Evolutionary conservation across 1,140 invertebrate genomes (phyloP).

Genomic region (Drosophila kurseongensis): DNA sequence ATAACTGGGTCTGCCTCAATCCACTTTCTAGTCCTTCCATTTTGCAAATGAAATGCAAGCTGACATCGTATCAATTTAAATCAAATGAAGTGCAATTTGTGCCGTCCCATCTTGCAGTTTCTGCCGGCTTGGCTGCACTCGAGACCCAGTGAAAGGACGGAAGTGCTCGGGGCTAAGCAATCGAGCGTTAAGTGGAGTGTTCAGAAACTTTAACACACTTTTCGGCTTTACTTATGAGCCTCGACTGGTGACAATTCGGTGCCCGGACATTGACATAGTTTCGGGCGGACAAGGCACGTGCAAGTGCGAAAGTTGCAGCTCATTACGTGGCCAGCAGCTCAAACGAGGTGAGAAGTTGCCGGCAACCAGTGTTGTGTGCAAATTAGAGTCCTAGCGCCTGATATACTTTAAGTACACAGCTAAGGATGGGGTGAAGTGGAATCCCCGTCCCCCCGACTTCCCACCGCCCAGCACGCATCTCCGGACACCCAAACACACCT

Average conservation of each 20-base stretch:
- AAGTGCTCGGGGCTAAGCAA: constrained; percentile 48
- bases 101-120: constrained; percentile 10
- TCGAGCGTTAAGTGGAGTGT: constrained; percentile 67
- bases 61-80: constrained; percentile 80
- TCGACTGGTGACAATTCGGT: constrained; percentile 1
- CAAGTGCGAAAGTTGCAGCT: constrained; percentile 72
- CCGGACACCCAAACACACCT: constrained; percentile 13
- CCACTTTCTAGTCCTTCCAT: constrained; percentile 49
- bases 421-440: background rate
- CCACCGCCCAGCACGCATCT: constrained; percentile 8
- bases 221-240: constrained; percentile 8
- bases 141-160: constrained; percentile 33
- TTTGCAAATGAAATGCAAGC: constrained; percentile 76
- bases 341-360: constrained; percentile 70
- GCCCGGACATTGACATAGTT: constrained; percentile 67
- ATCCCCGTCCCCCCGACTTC: background rate
- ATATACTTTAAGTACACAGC: constrained; percentile 46
- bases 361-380: constrained; percentile 40
- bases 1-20: constrained; percentile 35
- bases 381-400: constrained; percentile 66
- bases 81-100: constrained; percentile 79
- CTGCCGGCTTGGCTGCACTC: constrained; percentile 23
- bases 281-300: constrained; percentile 52
- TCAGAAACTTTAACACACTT: constrained; percentile 70
- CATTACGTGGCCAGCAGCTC: constrained; percentile 75